Evolutionary conservation across 2,888 invertebrate genomes (phyloP), one percentile per base, ranked within the genome.

Genomic region (Tenthredo livida): DNA sequence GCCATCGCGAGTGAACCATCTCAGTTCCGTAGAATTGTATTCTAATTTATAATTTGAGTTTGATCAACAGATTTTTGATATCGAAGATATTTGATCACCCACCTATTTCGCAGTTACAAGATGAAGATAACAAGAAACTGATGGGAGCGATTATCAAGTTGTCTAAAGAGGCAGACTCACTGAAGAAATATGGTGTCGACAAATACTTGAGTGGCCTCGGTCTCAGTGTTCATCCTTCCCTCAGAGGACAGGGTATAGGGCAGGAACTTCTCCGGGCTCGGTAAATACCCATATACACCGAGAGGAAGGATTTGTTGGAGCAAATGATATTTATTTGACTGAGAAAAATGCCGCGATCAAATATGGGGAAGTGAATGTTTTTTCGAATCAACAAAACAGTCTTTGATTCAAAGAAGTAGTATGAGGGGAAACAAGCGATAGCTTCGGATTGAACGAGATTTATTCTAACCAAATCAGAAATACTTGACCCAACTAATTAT

Each of bases 131-230:
- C 40, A 47, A 82, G 33, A 86, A 65, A 54, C 72, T 89, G 2
- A 15, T 89, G 2, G 17, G 72, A 0, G 61, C 85, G 0, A 21
- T 91, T 0, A 15, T 70, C 5, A 50, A 87, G 2, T 10, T 90
- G 4, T 33, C 43, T 0, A 84, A 89, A 0, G 83, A 88, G 33
- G 89, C 88, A 5, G 86, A 92, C 43, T 77, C 89, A 4, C 90
- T 86, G 21, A 86, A 90, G 58, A 86, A 84, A 37, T 91, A 89
- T 29, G 89, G 88, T 0, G 89, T 91, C 1, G 89, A 91, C 47
- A 88, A 86, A 61, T 93, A 91, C 86, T 85, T 94, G 75, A 78
- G 80, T 25, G 92, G 92, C 3, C 47, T 92, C 84, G 93, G 93
- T 0, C 88, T 93, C 37, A 90, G 89, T 9, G 92, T 93, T 10